Evolutionary conservation across 2,113 vertebrate genomes (phyloP).

Genomic region (Struthidea cinerea): DNA sequence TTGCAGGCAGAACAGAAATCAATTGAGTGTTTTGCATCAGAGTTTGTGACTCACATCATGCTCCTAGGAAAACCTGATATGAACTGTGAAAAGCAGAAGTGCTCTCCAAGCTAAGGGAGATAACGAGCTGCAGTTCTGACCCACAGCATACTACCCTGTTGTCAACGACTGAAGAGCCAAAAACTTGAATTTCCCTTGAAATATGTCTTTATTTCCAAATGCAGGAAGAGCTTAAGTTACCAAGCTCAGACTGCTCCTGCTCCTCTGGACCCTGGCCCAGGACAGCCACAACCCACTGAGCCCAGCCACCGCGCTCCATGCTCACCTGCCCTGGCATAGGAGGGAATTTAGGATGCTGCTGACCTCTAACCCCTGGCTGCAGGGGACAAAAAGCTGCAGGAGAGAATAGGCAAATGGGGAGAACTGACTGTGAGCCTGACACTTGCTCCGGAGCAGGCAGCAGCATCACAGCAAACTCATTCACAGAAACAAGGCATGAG

Average conservation of each 20-base stretch:
- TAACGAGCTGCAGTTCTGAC: neutral
- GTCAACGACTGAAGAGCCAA: neutral
- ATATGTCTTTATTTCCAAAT: neutral
- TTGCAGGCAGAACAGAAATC: neutral
- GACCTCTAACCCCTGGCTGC: conserved; percentile 26
- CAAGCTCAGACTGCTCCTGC: neutral
- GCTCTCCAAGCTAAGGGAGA: neutral
- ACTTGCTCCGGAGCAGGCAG: conserved; percentile 18
- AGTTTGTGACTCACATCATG: neutral
- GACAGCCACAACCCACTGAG: fast-evolving
- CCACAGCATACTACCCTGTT: neutral
- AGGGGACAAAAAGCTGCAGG: conserved; percentile 45
- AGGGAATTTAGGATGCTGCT: conserved; percentile 52
- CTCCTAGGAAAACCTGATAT: neutral
- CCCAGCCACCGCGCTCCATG: neutral
- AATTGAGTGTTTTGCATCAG: neutral
- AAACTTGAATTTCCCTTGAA: neutral
- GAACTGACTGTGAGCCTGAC: conserved; percentile 19
- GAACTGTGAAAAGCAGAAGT: neutral
- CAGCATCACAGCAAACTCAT: conserved; percentile 30
- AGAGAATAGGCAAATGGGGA: conserved; percentile 13
- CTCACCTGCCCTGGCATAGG: conserved; percentile 22
- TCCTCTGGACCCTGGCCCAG: neutral
- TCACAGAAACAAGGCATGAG: conserved; percentile 57
- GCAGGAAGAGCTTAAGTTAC: neutral